phyloP scores from a whole-genome alignment of 2,888 invertebrate species.

The Lepidochrysops patricia region DNA sequence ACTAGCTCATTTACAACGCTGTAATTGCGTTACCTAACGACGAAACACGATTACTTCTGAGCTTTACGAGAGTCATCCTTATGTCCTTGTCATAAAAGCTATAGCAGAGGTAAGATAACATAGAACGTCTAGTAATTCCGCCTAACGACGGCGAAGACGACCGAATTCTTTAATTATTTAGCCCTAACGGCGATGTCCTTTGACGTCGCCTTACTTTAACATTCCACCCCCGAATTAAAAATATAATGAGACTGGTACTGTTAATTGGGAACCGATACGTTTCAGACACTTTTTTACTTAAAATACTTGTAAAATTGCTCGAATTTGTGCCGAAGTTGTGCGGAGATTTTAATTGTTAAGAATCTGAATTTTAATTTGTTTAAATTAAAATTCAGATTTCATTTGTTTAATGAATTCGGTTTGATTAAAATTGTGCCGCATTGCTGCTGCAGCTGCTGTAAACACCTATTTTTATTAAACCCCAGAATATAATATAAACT shows the following conservation, averaged over 20 bases:
- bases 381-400: no score
- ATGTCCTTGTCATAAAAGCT: no score
- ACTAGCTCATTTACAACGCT: constrained; percentile 20
- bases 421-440: neutral
- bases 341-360: neutral
- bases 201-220: constrained; percentile 71
- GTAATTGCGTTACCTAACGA: constrained; percentile 50
- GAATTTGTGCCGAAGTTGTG: neutral
- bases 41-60: no score
- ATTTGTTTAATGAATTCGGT: neutral
- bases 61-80: no score
- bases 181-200: constrained; percentile 72
- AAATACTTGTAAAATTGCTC: constrained; percentile 13
- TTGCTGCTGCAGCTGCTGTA: no score
- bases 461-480: no score
- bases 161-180: constrained; percentile 73
- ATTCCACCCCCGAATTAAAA: constrained; percentile 74
- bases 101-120: no score
- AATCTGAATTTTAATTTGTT: neutral
- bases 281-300: constrained; percentile 22
- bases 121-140: constrained; percentile 63
- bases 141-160: constrained; percentile 65
- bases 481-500: no score
- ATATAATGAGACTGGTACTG: constrained; percentile 71
- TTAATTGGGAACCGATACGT: constrained; percentile 74